Base-by-base conservation (phyloP, 1,140 invertebrate genomes). In the Reticulitermes speratus region DNA sequence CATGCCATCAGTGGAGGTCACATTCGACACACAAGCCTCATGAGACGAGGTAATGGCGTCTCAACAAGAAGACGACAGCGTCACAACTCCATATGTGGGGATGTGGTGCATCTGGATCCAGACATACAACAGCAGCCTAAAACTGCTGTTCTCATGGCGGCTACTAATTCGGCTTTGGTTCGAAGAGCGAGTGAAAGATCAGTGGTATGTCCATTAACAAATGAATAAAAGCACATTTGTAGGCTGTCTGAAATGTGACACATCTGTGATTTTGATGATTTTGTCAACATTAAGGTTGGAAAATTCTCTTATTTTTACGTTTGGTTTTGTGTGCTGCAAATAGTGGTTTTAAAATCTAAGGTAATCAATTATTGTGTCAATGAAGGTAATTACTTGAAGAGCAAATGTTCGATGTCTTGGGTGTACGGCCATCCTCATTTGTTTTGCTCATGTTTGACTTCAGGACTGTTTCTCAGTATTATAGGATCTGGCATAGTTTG, bases 11-110 rank as follows among this genome's bases (percentile, higher is more conserved):
- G 23, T n/a, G 38, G 75, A 38, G 44, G 86, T 82, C 16, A 84
- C 81, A 30, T 23, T 84, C 38, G 55, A 23, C 44, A 52, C 38
- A 69, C 45, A 30, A 45, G 52, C 59, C 45, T 65, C n/a, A 69
- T 48, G 45, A 52, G 85, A 21, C 55, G 85, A 23, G 32, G 65
- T 44, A 48, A 69, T n/a, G 52, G 19, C 14, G 12, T 32, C 14
- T 65, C 85, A 16, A 65, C 85, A 82, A 25, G 86, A 38, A 81
- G 86, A 83, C 52, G 86, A 14, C 75, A 83, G 81, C 86, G 89
- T 16, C 88, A 88, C 84, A 84, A 84, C 30, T 84, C 83, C 52
- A 52, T 84, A n/a, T 59, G 83, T 52, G 83, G 83, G 16, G 83
- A 84, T 45, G 44, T 84, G 21, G 44, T 84, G n/a, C 83, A 59